phyloP scores from a whole-genome alignment of 2,888 invertebrate genomes.

The Meteorus cinctellus region DNA sequence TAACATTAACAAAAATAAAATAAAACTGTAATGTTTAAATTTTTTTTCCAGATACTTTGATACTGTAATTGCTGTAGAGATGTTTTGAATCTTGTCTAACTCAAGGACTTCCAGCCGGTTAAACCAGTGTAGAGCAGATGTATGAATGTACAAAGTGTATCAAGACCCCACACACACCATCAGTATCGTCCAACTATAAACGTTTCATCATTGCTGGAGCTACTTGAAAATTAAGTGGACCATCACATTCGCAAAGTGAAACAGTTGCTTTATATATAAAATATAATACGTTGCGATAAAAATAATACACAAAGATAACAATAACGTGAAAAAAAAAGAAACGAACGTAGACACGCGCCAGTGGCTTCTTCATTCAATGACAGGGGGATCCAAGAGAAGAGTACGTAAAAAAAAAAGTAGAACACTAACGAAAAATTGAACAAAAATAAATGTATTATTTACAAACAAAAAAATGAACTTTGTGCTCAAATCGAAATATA shows the following conservation, averaged over 20 bases:
- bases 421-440: conserved; percentile 14
- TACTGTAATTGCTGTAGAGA: conserved; percentile 2
- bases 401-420: neutral
- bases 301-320: conserved; percentile 61
- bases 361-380: conserved; percentile 53
- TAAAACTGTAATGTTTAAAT: neutral
- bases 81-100: conserved; percentile 13
- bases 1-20: neutral
- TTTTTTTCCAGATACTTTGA: too few relatives aligned
- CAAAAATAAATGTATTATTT: neutral
- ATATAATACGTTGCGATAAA: conserved; percentile 47
- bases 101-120: conserved; percentile 37
- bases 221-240: conserved; percentile 69
- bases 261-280: conserved; percentile 29
- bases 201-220: conserved; percentile 25
- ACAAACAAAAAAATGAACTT: neutral
- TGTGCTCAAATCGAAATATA: conserved; percentile 4
- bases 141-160: neutral
- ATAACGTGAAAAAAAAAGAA: conserved; percentile 54
- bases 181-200: conserved; percentile 1
- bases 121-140: neutral
- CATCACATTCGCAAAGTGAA: conserved; percentile 48
- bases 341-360: conserved; percentile 59
- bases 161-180: conserved; percentile 27
- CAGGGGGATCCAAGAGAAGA: neutral